Percentiles rank a stretch among this genome's conserved stretches.
Conservation (phyloP, 2,888 invertebrate genomes). For the Parnassius mnemosyne region DNA sequence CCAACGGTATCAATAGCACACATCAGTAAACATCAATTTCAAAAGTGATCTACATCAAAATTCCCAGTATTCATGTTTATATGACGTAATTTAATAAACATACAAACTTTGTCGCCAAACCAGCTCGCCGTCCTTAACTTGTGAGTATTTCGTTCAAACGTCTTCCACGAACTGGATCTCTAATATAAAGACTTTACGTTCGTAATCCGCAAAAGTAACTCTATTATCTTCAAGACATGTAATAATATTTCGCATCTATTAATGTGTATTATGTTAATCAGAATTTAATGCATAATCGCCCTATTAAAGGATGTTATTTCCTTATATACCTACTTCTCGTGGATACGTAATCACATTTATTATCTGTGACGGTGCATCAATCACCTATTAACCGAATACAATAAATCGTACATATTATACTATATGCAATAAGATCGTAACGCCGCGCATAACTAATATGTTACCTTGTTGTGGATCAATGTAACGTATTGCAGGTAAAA, state of each 20-base stretch:
- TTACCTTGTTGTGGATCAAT: conserved; percentile 23
- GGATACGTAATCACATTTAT: conserved; percentile 4
- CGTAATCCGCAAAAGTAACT: conserved; percentile 20
- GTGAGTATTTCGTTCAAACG: conserved; percentile 13
- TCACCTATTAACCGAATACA: conserved; percentile 54
- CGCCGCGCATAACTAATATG: conserved; percentile 39
- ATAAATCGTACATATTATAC: conserved; percentile 62
- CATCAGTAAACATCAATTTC: background rate
- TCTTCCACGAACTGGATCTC: conserved; percentile 17
- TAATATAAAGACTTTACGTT: conserved; percentile 13
- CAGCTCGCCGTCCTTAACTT: conserved; percentile 12
- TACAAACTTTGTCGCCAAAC: conserved; percentile 14
- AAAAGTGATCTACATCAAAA: conserved; percentile 6
- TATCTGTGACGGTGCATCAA: conserved; percentile 48
- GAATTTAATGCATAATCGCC: conserved; percentile 25
- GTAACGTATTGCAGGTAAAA: conserved; percentile 29
- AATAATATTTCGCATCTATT: conserved; percentile 17
- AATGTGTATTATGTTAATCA: conserved; percentile 24
- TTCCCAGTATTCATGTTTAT: background rate
- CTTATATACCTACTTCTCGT: conserved; percentile 28
- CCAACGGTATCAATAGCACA: too few relatives aligned
- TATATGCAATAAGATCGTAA: conserved; percentile 44
- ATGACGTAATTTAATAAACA: background rate
- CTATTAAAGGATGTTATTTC: conserved; percentile 28
- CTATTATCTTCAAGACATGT: conserved; percentile 2